phyloP scores from a whole-genome alignment of 2,888 invertebrate species.

The Andricus curvator region DNA sequence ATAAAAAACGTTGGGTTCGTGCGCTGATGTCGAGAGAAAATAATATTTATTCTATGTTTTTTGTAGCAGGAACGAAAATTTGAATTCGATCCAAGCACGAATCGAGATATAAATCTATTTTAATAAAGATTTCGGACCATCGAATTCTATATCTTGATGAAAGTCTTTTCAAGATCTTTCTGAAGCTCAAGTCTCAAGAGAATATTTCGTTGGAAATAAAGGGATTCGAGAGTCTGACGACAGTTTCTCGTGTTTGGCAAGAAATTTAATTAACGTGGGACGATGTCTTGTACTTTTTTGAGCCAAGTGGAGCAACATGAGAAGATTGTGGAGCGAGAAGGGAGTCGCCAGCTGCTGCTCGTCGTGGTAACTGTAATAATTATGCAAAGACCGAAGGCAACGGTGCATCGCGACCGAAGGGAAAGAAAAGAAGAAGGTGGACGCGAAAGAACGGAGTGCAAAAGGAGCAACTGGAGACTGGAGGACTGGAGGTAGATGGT shows the following conservation, averaged over 20 bases:
- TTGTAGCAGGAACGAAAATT: too few relatives aligned
- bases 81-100: too few relatives aligned
- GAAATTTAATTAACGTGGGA: conserved; percentile 69
- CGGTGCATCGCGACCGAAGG: conserved; percentile 65
- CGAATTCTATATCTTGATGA: neutral
- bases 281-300: conserved; percentile 41
- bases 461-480: conserved; percentile 67
- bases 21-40: too few relatives aligned
- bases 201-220: neutral
- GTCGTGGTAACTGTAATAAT: conserved; percentile 72
- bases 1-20: too few relatives aligned
- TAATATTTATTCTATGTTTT: too few relatives aligned
- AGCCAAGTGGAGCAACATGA: conserved; percentile 18
- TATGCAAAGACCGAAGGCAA: conserved; percentile 74
- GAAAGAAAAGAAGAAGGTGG: conserved; percentile 59
- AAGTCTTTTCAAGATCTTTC: neutral
- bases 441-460: conserved; percentile 65
- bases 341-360: conserved; percentile 63
- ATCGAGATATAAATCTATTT: too few relatives aligned
- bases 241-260: conserved; percentile 54
- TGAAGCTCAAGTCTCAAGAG: neutral
- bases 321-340: conserved; percentile 11
- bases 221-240: conserved; percentile 39
- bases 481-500: conserved; percentile 71
- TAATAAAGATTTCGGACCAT: too few relatives aligned